These are phyloP conservation scores for Drosophila mayaguana DNA, from an alignment of 2,888 invertebrate genomes.

Conservation along the genomic window DNA sequence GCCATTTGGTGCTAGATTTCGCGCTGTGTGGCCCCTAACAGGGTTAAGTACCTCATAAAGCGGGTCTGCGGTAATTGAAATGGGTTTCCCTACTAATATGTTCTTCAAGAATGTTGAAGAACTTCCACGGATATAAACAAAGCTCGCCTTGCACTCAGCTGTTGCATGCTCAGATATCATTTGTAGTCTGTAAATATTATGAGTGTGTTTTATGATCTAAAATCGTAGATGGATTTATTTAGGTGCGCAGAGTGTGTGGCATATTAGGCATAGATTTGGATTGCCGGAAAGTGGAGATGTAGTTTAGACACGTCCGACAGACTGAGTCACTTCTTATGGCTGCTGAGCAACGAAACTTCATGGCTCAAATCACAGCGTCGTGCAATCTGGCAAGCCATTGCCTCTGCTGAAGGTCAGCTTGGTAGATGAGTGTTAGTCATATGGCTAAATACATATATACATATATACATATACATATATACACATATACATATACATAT, in stretches of 20 bases:
- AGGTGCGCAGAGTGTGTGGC: not conserved
- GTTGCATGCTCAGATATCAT: constrained; percentile 10
- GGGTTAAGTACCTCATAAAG: constrained; percentile 56
- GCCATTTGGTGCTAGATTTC: constrained; percentile 58
- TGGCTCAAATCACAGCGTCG: not conserved
- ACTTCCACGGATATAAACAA: not conserved
- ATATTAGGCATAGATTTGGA: not conserved
- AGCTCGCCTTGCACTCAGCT: constrained; percentile 10
- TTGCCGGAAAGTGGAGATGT: not conserved
- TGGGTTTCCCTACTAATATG: constrained; percentile 25
- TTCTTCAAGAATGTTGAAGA: not conserved
- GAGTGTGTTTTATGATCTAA: not conserved
- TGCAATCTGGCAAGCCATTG: not conserved
- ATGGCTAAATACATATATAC: too few relatives aligned
- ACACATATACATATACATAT: too few relatives aligned
- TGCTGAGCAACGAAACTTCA: not conserved
- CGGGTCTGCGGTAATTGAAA: constrained; percentile 52
- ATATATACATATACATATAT: too few relatives aligned
- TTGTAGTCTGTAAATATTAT: constrained; percentile 11
- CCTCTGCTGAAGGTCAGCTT: not conserved
- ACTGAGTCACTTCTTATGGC: not conserved
- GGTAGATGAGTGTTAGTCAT: not conserved
- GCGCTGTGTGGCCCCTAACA: constrained; percentile 53
- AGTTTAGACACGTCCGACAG: not conserved
- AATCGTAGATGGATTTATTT: not conserved